Conservation (phyloP, 1,140 invertebrate genomes). For the Trichonephila clavipes region DNA sequence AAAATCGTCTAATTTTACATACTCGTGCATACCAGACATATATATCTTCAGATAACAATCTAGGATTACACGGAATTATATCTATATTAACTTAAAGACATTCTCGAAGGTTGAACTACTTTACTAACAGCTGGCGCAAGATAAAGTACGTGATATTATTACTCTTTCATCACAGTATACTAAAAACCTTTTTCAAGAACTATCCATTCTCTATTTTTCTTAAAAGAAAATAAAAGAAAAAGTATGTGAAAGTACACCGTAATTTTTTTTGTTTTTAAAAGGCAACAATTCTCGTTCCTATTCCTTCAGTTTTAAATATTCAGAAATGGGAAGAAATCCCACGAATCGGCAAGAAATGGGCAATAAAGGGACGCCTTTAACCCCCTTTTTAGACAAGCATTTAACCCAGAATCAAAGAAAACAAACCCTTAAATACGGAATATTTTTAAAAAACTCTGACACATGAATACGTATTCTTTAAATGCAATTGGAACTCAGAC, state of each 20-base stretch:
- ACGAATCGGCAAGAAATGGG: background rate
- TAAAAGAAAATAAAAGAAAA: background rate
- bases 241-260: background rate
- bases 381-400: slow-evolving; percentile 52
- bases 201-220: background rate
- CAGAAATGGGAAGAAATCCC: background rate
- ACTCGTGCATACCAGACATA: too few species aligned
- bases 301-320: slow-evolving; percentile 23
- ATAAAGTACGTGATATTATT: background rate
- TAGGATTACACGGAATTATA: background rate
- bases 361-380: slow-evolving; percentile 21
- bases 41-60: too few species aligned
- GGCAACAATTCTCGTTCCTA: slow-evolving; percentile 15
- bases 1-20: too few species aligned
- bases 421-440: background rate
- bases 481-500: slow-evolving; percentile 13
- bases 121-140: background rate
- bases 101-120: background rate
- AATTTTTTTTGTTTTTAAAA: background rate
- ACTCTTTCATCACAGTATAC: background rate
- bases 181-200: background rate
- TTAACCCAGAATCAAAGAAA: slow-evolving; percentile 53
- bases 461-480: slow-evolving; percentile 11
- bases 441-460: slow-evolving; percentile 25
- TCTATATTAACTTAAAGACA: background rate